A percentile compares a stretch with the other conserved stretches of the same genome.
Conservation (phyloP, 2,113 vertebrate genomes). For the Willisornis vidua region DNA sequence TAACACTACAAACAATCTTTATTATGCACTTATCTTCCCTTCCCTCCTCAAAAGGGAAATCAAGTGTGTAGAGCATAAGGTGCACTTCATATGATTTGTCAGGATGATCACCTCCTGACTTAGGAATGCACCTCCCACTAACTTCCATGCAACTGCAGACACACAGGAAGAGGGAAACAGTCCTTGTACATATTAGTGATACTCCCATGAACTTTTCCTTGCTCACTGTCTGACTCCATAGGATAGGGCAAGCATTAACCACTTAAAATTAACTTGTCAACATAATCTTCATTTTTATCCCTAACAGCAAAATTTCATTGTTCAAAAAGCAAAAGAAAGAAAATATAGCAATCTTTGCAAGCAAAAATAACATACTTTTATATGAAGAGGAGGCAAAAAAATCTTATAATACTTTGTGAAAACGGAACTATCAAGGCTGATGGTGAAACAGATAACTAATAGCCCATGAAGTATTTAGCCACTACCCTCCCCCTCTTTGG, state of each 20-base stretch:
- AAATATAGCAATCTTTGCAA: not conserved
- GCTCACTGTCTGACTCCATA: not conserved
- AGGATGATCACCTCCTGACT: not conserved
- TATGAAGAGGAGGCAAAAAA: not conserved
- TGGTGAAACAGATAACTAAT: not conserved
- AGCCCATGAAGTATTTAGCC: not conserved
- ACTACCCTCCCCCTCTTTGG: not conserved
- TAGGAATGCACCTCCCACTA: not conserved
- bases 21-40: not conserved
- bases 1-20: constrained; percentile 10
- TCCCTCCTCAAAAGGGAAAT: not conserved
- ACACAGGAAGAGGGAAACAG: not conserved
- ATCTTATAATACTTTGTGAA: not conserved
- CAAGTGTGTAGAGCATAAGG: not conserved
- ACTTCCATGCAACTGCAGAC: not conserved
- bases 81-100: not conserved
- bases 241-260: not conserved
- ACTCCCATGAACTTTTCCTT: not conserved
- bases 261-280: not conserved
- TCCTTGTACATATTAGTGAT: not conserved
- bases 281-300: rapidly evolving
- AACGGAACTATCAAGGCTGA: not conserved
- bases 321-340: not conserved
- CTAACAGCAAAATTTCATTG: not conserved
- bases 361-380: not conserved